phyloP scores from a whole-genome alignment of 1,140 invertebrate genomes.

The Pseudomyrmex dendroicus region DNA sequence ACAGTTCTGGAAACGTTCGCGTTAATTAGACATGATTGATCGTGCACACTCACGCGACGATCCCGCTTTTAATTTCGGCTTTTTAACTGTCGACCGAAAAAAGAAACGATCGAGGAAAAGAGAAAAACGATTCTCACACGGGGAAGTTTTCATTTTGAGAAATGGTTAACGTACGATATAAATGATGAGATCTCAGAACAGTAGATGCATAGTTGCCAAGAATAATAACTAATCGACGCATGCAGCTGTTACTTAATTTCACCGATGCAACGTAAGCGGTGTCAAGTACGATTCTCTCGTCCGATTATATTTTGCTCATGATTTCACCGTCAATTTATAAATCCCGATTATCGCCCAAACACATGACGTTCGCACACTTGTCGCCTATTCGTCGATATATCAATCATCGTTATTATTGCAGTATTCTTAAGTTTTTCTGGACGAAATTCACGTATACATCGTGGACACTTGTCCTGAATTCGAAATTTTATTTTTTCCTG shows the following conservation, averaged over 20 bases:
- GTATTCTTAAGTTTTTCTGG: too few species aligned
- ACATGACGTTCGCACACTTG: not conserved
- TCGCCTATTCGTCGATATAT: not conserved
- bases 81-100: not conserved
- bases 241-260: conserved; percentile 14
- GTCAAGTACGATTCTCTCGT: conserved; percentile 19
- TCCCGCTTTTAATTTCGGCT: not conserved
- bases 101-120: not conserved
- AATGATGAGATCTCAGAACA: not conserved
- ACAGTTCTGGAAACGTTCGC: not conserved
- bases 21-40: conserved; percentile 32
- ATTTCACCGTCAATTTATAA: conserved; percentile 45
- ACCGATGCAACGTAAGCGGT: conserved; percentile 1
- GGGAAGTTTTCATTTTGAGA: too few species aligned
- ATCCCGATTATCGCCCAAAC: not conserved
- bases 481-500: not conserved
- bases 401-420: too few species aligned
- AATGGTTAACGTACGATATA: too few species aligned
- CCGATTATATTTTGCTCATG: not conserved
- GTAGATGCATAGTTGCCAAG: conserved; percentile 18
- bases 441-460: too few species aligned
- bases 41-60: not conserved
- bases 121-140: not conserved
- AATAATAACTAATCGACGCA: conserved; percentile 35
- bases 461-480: not conserved